Evolutionary conservation across 2,797 vertebrate species (phyloP).

Genomic region (Hydrolagus colliei): DNA sequence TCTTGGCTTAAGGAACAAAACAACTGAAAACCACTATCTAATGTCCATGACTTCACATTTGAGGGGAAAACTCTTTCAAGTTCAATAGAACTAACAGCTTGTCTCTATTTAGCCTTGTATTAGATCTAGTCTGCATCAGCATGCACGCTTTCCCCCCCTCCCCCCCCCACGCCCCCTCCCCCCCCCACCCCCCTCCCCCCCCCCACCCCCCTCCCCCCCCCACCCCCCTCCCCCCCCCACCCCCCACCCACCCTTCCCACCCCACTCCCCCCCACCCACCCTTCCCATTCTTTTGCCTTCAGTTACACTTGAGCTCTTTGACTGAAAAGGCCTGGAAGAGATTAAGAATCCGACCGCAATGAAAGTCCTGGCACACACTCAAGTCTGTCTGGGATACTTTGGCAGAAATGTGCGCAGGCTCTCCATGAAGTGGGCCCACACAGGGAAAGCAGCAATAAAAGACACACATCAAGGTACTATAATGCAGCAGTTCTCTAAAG

Average conservation of each 20-base stretch:
- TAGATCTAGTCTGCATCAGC: constrained; percentile 41
- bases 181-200: no score
- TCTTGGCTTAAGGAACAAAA: constrained; percentile 46
- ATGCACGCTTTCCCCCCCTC: constrained; percentile 35
- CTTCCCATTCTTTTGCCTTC: constrained; percentile 41
- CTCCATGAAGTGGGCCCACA: constrained; percentile 69
- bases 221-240: constrained; percentile 13
- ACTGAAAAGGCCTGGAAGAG: constrained; percentile 94
- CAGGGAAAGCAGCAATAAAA: constrained; percentile 48
- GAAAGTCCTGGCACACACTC: constrained; percentile 81
- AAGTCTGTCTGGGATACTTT: constrained; percentile 80
- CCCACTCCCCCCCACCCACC: constrained; percentile 33
- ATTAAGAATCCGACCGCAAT: constrained; percentile 84
- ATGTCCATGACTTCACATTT: constrained; percentile 41
- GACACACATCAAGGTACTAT: not conserved
- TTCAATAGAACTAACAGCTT: constrained; percentile 52
- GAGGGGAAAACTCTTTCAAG: constrained; percentile 49
- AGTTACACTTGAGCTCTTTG: constrained; percentile 71
- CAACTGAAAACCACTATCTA: constrained; percentile 40
- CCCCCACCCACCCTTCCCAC: not conserved
- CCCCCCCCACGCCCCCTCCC: not conserved
- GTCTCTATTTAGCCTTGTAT: constrained; percentile 53
- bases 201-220: no score
- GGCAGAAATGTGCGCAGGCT: constrained; percentile 43
- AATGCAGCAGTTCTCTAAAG: not conserved